Conservation (phyloP, 2,888 invertebrate species). For the Pterobdella sp. region DNA sequence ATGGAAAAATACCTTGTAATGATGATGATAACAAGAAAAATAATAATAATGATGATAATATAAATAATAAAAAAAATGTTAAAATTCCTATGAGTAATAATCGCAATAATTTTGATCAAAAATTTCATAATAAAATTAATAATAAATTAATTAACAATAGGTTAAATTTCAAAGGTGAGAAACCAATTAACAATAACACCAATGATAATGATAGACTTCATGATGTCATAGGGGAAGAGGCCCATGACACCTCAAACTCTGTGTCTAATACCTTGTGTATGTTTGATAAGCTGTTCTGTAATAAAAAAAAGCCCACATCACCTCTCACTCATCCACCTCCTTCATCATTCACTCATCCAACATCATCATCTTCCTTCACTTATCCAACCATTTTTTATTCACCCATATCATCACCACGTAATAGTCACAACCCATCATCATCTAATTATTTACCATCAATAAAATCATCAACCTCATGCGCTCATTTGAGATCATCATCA, state of each 20-base stretch:
- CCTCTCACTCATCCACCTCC: background rate
- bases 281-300: constrained; percentile 25
- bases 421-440: background rate
- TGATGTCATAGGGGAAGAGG: too few relatives aligned
- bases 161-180: too few relatives aligned
- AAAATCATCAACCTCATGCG: background rate
- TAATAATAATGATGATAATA: background rate
- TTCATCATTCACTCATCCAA: background rate
- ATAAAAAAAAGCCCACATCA: background rate
- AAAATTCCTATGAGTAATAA: background rate
- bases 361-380: background rate
- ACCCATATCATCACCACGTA: background rate
- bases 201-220: too few relatives aligned
- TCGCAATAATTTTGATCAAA: too few relatives aligned
- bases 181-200: too few relatives aligned
- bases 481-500: background rate
- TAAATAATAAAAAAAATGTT: background rate
- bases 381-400: background rate
- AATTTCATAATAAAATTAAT: too few relatives aligned
- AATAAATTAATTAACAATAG: too few relatives aligned
- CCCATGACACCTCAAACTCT: constrained; percentile 7
- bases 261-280: constrained; percentile 22
- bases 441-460: background rate
- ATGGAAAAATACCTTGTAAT: background rate
- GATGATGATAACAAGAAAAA: background rate